Conservation (phyloP, 2,888 invertebrate species). For the Pelosia muscerda region DNA sequence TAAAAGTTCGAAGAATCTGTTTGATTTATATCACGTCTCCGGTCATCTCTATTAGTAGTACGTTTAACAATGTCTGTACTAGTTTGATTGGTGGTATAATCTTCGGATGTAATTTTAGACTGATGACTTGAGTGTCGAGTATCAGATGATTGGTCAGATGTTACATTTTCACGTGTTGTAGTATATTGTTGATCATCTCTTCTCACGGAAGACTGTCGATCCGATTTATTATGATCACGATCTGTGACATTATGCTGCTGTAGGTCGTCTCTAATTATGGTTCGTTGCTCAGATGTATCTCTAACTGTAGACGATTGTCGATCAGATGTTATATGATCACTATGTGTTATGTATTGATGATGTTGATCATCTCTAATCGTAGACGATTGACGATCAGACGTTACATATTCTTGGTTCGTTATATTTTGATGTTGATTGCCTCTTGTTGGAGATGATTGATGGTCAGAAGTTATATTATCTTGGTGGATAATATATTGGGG, state of each 20-base stretch:
- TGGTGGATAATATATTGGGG: conserved; percentile 62
- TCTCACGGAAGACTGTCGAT: conserved; percentile 23
- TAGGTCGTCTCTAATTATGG: conserved; percentile 6
- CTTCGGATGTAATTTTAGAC: conserved; percentile 27
- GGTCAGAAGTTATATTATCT: conserved; percentile 39
- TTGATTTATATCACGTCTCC: conserved; percentile 67
- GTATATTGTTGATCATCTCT: conserved; percentile 29
- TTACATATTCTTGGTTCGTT: conserved; percentile 20
- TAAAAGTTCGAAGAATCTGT: conserved; percentile 82
- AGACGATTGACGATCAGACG: conserved; percentile 26
- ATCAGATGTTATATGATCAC: conserved; percentile 45
- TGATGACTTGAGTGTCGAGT: conserved; percentile 19
- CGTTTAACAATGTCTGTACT: conserved; percentile 58
- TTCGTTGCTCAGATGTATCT: conserved; percentile 27
- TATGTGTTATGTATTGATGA: conserved; percentile 64
- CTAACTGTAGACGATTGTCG: conserved; percentile 8
- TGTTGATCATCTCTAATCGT: conserved; percentile 6
- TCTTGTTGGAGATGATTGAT: conserved; percentile 2
- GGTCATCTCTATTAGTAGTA: conserved; percentile 55
- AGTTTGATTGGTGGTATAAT: conserved; percentile 38
- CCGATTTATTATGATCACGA: conserved; percentile 26
- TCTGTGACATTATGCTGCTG: conserved; percentile 12
- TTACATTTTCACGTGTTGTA: conserved; percentile 31
- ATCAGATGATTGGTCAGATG: conserved; percentile 39
- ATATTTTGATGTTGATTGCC: conserved; percentile 16